These are phyloP conservation scores for Poecile atricapillus DNA, from an alignment of 2,113 vertebrate genomes.

Conservation along the genomic window DNA sequence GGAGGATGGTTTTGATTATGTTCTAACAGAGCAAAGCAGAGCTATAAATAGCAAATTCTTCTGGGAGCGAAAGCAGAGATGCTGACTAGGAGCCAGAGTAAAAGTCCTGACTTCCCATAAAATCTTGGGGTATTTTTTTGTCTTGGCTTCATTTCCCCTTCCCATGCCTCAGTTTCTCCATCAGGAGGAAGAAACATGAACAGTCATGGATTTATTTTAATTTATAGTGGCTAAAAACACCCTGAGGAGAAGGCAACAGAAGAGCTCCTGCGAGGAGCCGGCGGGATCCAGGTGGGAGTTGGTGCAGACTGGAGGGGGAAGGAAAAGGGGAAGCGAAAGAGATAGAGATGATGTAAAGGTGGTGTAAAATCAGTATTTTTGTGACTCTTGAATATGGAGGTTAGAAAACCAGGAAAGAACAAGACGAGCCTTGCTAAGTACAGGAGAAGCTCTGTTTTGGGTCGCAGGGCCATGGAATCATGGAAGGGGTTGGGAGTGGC, in stretches of 20 bases:
- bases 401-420: neutral
- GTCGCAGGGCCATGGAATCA: neutral
- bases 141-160: neutral
- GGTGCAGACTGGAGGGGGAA: neutral
- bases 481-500: neutral
- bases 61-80: neutral
- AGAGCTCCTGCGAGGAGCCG: rapidly evolving
- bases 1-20: conserved; percentile 28
- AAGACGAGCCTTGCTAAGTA: rapidly evolving
- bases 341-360: neutral
- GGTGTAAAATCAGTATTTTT: neutral
- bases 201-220: rapidly evolving
- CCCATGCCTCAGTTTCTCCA: neutral
- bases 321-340: neutral
- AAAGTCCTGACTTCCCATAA: neutral
- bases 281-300: rapidly evolving
- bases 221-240: rapidly evolving
- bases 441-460: no score
- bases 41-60: neutral
- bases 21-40: neutral
- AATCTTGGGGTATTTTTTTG: neutral
- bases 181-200: rapidly evolving
- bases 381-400: neutral
- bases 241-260: rapidly evolving
- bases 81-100: neutral